Evolutionary conservation across 2,888 invertebrate species (phyloP), one percentile per base, ranked within the genome.

Genomic region (Drosophila putrida): DNA sequence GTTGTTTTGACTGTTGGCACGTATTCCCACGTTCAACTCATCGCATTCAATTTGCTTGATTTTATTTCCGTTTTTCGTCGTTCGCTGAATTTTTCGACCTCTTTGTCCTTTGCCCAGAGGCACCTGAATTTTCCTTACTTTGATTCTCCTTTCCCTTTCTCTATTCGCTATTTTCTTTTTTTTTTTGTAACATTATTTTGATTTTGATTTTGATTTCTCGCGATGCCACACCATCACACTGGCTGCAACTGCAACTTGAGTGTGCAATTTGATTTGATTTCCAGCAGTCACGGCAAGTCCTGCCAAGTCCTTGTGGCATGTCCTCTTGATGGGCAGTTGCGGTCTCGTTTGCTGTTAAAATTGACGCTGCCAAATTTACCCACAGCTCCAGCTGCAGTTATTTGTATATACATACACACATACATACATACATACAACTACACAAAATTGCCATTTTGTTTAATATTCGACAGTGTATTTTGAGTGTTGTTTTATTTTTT

Each of bases 191-290:
- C 31, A 31, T 47, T 44, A 39, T 36, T 55, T 44, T 55, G 70
- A 59, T 70, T 63, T 50, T 62, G 49, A 43, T 62, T 80, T 71
- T 79, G 88, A 85, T 82, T 75, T 77, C 63, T 79, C 65, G 59
- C 68, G 74, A 39, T 73, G 43, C 47, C 46, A 36, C 5, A 36
- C 5, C 44, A 61, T 35, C 43, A 41, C n/a, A 15, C 35, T 50
- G 55, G 55, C 67, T 85, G 88, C 86, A 83, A 88, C 78, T 88
- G 54, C 54, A 85, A 77, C 85, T 88, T 83, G 79, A 88, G 83
- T 80, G 80, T 75, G 78, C 83, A 82, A 80, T 82, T 88, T 88
- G 89, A 85, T 89, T 85, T 85, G 85, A 87, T 86, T 84, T 90
- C 82, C 74, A 64, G 63, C 75, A 78, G 75, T 75, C 73, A 60